phyloP scores from a whole-genome alignment of 2,797 vertebrate species.

The Mormyrus hasselquistii region DNA sequence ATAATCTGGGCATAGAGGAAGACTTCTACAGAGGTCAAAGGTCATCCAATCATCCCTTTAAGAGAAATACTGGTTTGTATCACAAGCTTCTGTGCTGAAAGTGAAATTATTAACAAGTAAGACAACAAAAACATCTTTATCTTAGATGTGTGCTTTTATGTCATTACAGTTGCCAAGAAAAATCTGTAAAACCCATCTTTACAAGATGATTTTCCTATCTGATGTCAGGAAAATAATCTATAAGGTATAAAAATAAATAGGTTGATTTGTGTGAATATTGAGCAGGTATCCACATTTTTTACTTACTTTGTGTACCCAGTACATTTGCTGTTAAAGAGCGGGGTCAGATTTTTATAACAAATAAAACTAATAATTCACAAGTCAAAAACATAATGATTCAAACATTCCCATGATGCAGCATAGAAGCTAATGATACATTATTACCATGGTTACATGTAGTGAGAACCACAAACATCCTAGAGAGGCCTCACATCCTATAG shows the following conservation, averaged over 20 bases:
- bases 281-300: slow-evolving; percentile 36
- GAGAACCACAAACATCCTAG: slow-evolving; percentile 42
- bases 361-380: slow-evolving; percentile 39
- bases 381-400: slow-evolving; percentile 42
- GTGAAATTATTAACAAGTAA: slow-evolving; percentile 43
- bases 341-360: slow-evolving; percentile 16
- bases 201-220: slow-evolving; percentile 1
- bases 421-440: slow-evolving; percentile 51
- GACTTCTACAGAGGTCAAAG: slow-evolving; percentile 75
- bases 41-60: slow-evolving; percentile 62
- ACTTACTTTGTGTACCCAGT: slow-evolving; percentile 29
- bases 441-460: slow-evolving; percentile 54
- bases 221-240: slow-evolving; percentile 46
- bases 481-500: slow-evolving; percentile 32
- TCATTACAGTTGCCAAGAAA: slow-evolving; percentile 44
- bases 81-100: slow-evolving; percentile 46
- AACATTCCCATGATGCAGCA: slow-evolving; percentile 47
- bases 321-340: slow-evolving; percentile 18
- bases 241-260: slow-evolving; percentile 64
- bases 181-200: neutral
- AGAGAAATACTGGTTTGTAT: slow-evolving; percentile 61
- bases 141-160: slow-evolving; percentile 23
- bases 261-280: slow-evolving; percentile 41
- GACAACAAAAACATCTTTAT: slow-evolving; percentile 35
- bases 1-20: slow-evolving; percentile 61